Conservation (phyloP, 2,888 invertebrate genomes). For the Julus scandinavius region DNA sequence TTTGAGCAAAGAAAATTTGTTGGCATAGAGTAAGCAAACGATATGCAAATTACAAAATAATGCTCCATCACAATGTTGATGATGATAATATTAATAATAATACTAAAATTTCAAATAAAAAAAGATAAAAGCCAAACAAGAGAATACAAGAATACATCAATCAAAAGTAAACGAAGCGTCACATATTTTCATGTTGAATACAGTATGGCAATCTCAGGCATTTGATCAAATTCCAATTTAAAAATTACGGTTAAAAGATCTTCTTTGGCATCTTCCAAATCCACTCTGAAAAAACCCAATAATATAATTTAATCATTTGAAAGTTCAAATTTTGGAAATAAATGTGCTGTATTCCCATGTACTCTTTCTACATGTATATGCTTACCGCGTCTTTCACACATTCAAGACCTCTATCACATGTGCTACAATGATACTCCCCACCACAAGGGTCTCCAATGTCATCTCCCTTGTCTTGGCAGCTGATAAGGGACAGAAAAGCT, state of each 20-base stretch:
- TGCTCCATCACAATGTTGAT: too few relatives aligned
- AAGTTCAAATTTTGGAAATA: background rate
- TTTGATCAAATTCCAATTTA: too few relatives aligned
- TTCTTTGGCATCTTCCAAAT: background rate
- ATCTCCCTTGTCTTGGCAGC: constrained; percentile 47
- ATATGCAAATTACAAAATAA: too few relatives aligned
- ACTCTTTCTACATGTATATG: background rate
- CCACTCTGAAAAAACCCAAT: background rate
- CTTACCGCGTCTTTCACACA: constrained; percentile 46
- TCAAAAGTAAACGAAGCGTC: background rate
- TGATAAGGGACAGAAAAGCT: background rate
- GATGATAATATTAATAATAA: background rate
- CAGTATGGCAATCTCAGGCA: too few relatives aligned
- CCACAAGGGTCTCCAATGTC: constrained; percentile 50
- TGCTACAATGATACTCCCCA: constrained; percentile 18
- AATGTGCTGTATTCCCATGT: background rate
- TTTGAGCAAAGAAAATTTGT: too few relatives aligned
- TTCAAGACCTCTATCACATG: background rate
- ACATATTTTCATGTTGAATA: background rate
- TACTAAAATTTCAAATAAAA: background rate
- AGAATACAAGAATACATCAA: background rate
- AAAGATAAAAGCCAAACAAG: background rate
- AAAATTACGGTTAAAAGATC: too few relatives aligned
- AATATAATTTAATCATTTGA: background rate
- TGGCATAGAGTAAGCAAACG: too few relatives aligned